Conservation (phyloP, 64 coral and sea anemone genomes). For the Actinia equina region DNA sequence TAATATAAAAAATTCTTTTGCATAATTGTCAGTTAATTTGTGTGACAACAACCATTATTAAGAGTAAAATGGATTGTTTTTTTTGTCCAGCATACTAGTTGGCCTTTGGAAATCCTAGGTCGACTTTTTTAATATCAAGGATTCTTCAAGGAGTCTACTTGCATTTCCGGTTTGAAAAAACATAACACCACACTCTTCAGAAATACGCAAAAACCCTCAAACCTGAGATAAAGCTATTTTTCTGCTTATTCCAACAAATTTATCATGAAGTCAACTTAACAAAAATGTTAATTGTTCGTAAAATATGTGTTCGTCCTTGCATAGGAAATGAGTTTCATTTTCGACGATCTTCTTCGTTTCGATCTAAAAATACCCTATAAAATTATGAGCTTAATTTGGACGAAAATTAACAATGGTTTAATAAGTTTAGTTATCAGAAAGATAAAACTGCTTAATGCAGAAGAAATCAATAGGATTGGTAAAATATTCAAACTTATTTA, state of each 20-base stretch:
- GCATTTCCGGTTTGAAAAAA: neutral
- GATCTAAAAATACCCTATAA: neutral
- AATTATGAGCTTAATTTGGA: neutral
- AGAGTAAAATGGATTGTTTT: neutral
- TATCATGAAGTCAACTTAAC: neutral
- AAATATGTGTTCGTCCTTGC: neutral
- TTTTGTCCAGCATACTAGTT: neutral
- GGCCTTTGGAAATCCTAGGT: neutral
- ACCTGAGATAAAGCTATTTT: neutral
- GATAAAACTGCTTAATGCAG: neutral
- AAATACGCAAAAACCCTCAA: neutral
- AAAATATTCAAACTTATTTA: neutral
- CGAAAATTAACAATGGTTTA: no score
- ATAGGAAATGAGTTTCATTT: constrained; percentile 16
- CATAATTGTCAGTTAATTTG: neutral
- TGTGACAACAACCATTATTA: neutral
- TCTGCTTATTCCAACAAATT: neutral
- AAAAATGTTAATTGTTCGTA: neutral
- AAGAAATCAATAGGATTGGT: neutral
- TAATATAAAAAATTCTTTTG: no score
- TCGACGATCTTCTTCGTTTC: neutral
- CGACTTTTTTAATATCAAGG: neutral
- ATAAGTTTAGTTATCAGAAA: no score
- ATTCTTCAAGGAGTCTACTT: neutral
- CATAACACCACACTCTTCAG: neutral